Conservation (phyloP, 2,888 invertebrate genomes). For the Minunthozetes semirufus region DNA sequence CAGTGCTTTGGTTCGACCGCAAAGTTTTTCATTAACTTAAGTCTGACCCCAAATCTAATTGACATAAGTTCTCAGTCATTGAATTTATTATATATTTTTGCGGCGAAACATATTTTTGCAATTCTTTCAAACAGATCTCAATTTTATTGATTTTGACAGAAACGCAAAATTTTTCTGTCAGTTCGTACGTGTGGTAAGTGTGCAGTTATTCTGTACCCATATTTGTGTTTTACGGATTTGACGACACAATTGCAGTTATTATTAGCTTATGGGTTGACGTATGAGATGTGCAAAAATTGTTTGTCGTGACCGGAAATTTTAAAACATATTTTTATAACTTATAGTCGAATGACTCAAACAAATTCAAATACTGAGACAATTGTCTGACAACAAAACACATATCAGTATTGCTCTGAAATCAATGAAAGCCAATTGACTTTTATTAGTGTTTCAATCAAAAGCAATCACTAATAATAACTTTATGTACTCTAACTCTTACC, state of each 20-base stretch:
- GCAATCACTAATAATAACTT: too few relatives aligned
- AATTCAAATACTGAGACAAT: neutral
- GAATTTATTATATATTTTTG: neutral
- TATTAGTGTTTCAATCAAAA: too few relatives aligned
- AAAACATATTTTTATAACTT: neutral
- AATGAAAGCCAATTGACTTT: neutral
- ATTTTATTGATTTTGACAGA: conserved; percentile 22
- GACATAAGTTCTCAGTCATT: neutral
- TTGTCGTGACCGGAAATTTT: conserved; percentile 19
- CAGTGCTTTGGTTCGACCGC: neutral
- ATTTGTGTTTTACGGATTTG: neutral
- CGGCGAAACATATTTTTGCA: neutral
- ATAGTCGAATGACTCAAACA: neutral
- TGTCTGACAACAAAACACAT: neutral
- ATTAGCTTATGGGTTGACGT: neutral
- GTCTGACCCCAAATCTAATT: neutral
- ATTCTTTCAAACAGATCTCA: neutral
- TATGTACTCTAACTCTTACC: too few relatives aligned
- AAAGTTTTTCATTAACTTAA: neutral
- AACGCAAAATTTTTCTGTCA: neutral
- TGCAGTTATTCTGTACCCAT: neutral
- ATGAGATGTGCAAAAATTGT: conserved; percentile 4
- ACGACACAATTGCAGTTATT: neutral
- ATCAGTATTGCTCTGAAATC: neutral
- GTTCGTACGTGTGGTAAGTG: neutral